These are phyloP conservation scores for Myzus persicae DNA, from an alignment of 1,140 invertebrate genomes.

Conservation along the genomic window DNA sequence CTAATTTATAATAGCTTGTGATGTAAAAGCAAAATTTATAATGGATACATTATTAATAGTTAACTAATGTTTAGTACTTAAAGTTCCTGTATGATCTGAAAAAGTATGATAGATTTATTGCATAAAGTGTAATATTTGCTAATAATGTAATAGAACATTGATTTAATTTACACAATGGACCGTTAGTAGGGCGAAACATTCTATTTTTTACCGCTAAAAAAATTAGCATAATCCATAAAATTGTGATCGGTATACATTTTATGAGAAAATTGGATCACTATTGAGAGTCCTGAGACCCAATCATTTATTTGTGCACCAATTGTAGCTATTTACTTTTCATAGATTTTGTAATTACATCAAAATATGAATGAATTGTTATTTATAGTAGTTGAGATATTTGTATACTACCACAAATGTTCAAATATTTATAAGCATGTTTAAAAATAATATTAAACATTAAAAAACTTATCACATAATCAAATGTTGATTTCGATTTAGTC, in stretches of 20 bases:
- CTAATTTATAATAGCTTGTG: too few relatives aligned
- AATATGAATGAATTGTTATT: background rate
- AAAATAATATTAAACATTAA: background rate
- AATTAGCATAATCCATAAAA: background rate
- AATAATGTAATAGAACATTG: background rate
- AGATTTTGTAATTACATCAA: background rate
- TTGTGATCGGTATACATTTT: background rate
- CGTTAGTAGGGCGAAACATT: background rate
- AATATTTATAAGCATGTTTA: background rate
- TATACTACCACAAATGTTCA: background rate
- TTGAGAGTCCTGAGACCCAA: background rate
- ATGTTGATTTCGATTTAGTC: too few relatives aligned
- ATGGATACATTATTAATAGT: background rate
- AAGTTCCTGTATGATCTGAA: background rate
- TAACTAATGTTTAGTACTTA: background rate
- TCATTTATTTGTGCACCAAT: background rate
- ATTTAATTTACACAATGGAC: background rate
- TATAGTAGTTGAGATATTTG: background rate
- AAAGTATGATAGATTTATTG: background rate
- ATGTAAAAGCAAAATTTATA: background rate
- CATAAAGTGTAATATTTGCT: background rate
- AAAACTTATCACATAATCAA: background rate
- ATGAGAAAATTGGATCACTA: background rate
- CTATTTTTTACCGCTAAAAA: background rate
- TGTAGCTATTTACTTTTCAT: background rate